Evolutionary conservation across 2,797 vertebrate species (phyloP).

Genomic region (Poeciliopsis presidionis): DNA sequence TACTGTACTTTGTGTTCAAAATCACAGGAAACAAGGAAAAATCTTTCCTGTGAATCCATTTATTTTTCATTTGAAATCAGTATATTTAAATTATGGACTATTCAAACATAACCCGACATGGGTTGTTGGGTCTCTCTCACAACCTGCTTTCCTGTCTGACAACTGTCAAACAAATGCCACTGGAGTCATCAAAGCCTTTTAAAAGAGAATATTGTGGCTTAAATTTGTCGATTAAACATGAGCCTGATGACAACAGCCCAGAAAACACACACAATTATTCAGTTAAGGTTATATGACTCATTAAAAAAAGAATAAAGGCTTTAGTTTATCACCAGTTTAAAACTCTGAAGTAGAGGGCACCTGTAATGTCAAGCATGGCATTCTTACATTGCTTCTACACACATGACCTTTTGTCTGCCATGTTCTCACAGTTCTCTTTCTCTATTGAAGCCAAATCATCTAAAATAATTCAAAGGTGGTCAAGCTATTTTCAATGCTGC

Average conservation of each 20-base stretch:
- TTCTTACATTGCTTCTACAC: not conserved
- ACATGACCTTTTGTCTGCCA: not conserved
- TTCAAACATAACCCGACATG: too few species aligned
- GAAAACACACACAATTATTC: not conserved
- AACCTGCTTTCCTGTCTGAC: too few species aligned
- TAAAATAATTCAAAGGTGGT: not conserved
- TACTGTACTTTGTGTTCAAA: constrained; percentile 13
- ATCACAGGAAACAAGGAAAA: constrained; percentile 16
- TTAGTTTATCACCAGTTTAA: not conserved
- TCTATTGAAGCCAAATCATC: not conserved
- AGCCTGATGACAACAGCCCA: not conserved
- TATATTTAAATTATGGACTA: too few species aligned
- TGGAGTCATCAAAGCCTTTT: too few species aligned
- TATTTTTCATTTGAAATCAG: not conserved
- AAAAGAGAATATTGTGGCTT: not conserved
- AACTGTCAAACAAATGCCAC: too few species aligned
- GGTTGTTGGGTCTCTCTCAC: too few species aligned
- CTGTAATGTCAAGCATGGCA: not conserved
- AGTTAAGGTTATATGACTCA: not conserved
- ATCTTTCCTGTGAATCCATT: not conserved
- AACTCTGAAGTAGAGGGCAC: not conserved
- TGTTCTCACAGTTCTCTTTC: too few species aligned
- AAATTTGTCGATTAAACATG: not conserved
- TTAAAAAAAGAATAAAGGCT: not conserved
- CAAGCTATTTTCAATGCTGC: not conserved